Conservation (phyloP, 2,113 vertebrate genomes). For the Macrotus californicus region DNA sequence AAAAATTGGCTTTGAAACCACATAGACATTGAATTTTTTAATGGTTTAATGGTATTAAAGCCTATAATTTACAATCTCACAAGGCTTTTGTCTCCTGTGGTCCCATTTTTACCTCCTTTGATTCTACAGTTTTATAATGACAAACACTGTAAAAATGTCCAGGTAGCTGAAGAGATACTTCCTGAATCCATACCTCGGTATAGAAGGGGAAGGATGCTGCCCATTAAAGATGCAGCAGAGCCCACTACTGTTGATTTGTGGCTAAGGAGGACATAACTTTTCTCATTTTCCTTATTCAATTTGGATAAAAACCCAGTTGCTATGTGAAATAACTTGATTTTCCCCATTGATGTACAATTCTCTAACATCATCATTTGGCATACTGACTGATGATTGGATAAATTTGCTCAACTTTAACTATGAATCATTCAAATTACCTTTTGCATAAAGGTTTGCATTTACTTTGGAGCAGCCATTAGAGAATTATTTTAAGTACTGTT, state of each 20-base stretch:
- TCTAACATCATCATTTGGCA: conserved; percentile 61
- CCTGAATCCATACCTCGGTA: conserved; percentile 40
- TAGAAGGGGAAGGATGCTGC: conserved; percentile 27
- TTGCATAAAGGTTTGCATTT: conserved; percentile 57
- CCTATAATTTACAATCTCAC: conserved; percentile 54
- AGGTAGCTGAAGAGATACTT: conserved; percentile 52
- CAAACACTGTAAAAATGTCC: conserved; percentile 59
- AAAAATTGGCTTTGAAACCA: conserved; percentile 62
- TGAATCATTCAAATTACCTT: conserved; percentile 68
- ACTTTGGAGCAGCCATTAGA: conserved; percentile 48
- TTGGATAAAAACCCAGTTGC: conserved; percentile 67
- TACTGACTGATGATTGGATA: conserved; percentile 65
- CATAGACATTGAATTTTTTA: conserved; percentile 56
- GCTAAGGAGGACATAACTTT: conserved; percentile 41
- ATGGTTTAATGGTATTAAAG: conserved; percentile 56
- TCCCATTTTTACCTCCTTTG: conserved; percentile 48
- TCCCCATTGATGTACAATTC: conserved; percentile 48
- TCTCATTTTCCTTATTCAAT: conserved; percentile 65
- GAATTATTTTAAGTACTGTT: conserved; percentile 46
- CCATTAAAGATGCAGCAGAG: conserved; percentile 64
- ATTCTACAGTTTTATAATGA: conserved; percentile 51
- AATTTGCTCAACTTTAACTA: conserved; percentile 53
- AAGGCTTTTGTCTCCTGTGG: conserved; percentile 57
- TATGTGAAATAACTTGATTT: conserved; percentile 66
- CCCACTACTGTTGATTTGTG: conserved; percentile 55